Base-by-base conservation (phyloP, 92 coral and sea anemone genomes). In the Plumapathes pennacea region DNA sequence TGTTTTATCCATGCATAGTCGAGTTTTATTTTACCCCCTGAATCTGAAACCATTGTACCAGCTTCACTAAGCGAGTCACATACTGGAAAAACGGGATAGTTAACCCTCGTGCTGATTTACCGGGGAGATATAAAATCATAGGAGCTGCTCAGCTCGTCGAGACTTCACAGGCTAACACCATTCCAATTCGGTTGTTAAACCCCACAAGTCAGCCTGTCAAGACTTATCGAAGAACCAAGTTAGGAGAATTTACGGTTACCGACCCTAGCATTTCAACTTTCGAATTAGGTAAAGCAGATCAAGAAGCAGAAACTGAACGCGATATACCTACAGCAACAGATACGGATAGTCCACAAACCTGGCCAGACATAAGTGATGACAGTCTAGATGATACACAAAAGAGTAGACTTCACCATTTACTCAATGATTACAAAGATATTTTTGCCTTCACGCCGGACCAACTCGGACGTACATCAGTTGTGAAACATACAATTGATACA, bases 381-480 rank as follows among this genome's bases (percentile, higher is more conserved):
- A n/a, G n/a, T n/a, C n/a, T 2, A 34, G n/a, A n/a, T n/a, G 32
- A 18, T 26, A 50, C 10, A 25, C n/a, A 50, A 50, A 25, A 33
- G 36, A 17, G 32, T 1, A 3, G 45, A 0, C n/a, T n/a, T n/a
- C n/a, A n/a, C n/a, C 17, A n/a, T 51, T n/a, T 76, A 24, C n/a
- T 76, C 10, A 28, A 38, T 17, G 31, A 42, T 3, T 67, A 68
- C 22, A 61, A 49, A 11, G 71, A 69, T 52, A 55, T 77, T 50
- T 68, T 77, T 42, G 54, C 84, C 6, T 27, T 39, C 28, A 48
- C 17, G 10, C 2, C 36, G 15, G 18, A 25, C n/a, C 55, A 68
- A 17, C 55, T 77, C 58, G 77, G 84, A 10, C 77, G 64, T 22
- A 68, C 72, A 19, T 69, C 65, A 21, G 12, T 51, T 20, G 77